Evolutionary conservation across 2,113 vertebrate species (phyloP).

Genomic region (Dolichallabes microphthalmus): DNA sequence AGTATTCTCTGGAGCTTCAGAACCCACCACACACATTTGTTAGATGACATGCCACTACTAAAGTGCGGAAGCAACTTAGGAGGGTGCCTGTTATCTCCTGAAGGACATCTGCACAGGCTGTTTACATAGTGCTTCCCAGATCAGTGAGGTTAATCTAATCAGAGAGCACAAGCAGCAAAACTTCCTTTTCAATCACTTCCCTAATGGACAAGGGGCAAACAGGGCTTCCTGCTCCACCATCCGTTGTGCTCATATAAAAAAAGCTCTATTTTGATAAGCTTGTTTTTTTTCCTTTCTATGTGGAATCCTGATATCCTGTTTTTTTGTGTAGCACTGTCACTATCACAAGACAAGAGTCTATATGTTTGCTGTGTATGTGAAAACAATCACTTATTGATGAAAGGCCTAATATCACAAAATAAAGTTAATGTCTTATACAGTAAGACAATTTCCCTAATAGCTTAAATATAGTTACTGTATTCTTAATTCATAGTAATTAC

Average conservation of each 20-base stretch:
- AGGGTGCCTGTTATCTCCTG: slow-evolving; percentile 70
- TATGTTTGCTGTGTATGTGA: slow-evolving; percentile 13
- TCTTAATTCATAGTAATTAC: not conserved
- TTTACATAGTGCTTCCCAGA: slow-evolving; percentile 64
- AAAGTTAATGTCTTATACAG: not conserved
- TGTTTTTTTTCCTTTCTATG: slow-evolving; percentile 64
- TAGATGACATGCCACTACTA: slow-evolving; percentile 61
- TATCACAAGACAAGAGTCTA: slow-evolving; percentile 6
- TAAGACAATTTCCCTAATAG: not conserved
- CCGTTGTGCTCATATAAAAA: slow-evolving; percentile 67
- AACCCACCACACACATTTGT: slow-evolving; percentile 62
- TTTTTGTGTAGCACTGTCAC: slow-evolving; percentile 54
- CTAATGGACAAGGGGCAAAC: slow-evolving; percentile 70
- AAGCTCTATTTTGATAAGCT: slow-evolving; percentile 75
- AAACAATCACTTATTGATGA: not conserved
- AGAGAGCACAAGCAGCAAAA: slow-evolving; percentile 71
- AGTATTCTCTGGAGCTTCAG: slow-evolving; percentile 60
- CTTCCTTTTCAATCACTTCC: slow-evolving; percentile 76
- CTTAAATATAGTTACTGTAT: not conserved
- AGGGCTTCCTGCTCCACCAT: slow-evolving; percentile 73
- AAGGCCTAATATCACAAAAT: not conserved
- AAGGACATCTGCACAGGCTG: slow-evolving; percentile 73
- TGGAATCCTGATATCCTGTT: slow-evolving; percentile 68
- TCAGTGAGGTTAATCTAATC: slow-evolving; percentile 74
- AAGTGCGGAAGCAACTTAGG: slow-evolving; percentile 61